Base-by-base conservation (phyloP, 1,140 invertebrate genomes). In the Maconellicoccus hirsutus region DNA sequence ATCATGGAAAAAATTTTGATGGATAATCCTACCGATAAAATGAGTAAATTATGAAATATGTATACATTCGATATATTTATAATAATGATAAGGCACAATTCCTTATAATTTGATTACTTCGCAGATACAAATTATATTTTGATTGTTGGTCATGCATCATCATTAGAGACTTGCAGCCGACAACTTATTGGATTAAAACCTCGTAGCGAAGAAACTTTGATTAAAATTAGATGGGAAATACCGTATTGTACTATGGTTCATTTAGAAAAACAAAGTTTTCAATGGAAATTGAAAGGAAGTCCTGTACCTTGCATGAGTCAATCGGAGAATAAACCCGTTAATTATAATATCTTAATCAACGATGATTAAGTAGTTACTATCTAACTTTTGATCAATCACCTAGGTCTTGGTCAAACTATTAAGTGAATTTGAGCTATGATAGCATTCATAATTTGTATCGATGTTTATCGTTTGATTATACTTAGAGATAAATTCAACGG, bases 101-200 rank as follows among this genome's bases (percentile, higher is more conserved):
- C 25, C 7, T 8, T 70, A 6, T 16, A 27, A 27, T 70, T 27
- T 22, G 25, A 71, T 69, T n/a, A 71, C 33, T 70, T 70, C 71
- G 6, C 22, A 75, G 75, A 72, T 69, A 88, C 84, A 76, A 90
- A 89, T 8, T 91, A 91, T 79, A 81, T 94, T 26, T 81, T 94
- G 59, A 82, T 94, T 73, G 86, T 94, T n/a, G 92, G 87, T 0
- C 94, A 97, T 82, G 91, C 93, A 1, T 86, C 90, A 1, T 92
- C 91, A 0, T 77, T 96, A 61, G 92, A 95, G 75, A 86, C 90
- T 3, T 91, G 89, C 75, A 89, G 89, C 12, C 81, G 87, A 59
- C 88, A 93, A 75, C 78, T 96, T 22, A 82, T 87, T 12, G 90
- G 90, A 0, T 82, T 86, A 26, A 78, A 78, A 27, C 82, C 88